These are phyloP conservation scores for Phaetusa simplex DNA, from an alignment of 2,113 vertebrate species.

Conservation along the genomic window DNA sequence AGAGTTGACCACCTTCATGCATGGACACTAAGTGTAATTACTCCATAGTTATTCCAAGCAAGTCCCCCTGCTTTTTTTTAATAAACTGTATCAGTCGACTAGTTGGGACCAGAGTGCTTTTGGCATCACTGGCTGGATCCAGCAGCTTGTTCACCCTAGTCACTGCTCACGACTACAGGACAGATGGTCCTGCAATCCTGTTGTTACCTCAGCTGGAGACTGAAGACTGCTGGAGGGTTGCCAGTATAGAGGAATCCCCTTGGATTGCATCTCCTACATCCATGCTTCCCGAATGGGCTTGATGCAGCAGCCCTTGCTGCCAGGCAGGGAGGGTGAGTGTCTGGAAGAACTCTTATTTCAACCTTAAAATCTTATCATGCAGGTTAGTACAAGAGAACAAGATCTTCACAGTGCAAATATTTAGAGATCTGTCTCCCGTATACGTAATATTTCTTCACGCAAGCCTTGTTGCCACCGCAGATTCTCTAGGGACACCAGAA, in stretches of 20 bases:
- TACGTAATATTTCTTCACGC: neutral
- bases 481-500: constrained; percentile 10
- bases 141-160: neutral
- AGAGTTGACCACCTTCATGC: neutral
- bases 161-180: neutral
- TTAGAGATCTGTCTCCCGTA: neutral
- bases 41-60: neutral
- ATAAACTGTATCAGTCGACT: neutral
- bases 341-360: neutral
- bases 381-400: neutral
- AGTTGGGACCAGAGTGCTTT: neutral
- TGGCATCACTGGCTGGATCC: neutral
- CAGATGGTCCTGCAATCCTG: neutral
- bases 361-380: neutral
- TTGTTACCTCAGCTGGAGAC: neutral
- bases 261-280: neutral
- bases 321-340: neutral
- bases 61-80: neutral
- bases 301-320: neutral
- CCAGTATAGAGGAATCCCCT: neutral
- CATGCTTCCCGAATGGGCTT: neutral
- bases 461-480: neutral
- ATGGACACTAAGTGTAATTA: neutral
- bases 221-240: neutral
- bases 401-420: neutral